Evolutionary conservation across 2,797 vertebrate species (phyloP).

Genomic region (Gambelia wislizenii): DNA sequence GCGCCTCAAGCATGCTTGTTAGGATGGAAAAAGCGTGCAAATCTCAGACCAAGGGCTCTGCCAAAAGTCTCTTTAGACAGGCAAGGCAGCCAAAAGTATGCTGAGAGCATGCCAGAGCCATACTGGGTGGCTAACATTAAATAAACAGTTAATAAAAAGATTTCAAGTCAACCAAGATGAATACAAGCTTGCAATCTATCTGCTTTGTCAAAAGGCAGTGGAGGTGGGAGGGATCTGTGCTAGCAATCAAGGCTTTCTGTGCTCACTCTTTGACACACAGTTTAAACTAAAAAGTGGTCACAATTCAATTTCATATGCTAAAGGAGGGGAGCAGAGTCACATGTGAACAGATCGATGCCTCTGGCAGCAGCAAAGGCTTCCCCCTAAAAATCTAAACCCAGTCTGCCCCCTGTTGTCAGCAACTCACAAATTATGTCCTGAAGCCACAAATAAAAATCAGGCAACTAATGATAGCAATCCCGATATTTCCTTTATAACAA

Average conservation of each 20-base stretch:
- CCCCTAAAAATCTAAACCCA: conserved; percentile 58
- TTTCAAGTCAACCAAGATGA: conserved; percentile 69
- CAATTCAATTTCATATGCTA: conserved; percentile 40
- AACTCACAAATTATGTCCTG: background rate
- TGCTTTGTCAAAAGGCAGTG: conserved; percentile 44
- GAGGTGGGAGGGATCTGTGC: conserved; percentile 10
- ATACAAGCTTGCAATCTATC: conserved; percentile 65
- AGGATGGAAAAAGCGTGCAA: conserved; percentile 76
- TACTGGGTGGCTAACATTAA: conserved; percentile 78
- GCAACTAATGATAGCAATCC: background rate
- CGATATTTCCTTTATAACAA: background rate
- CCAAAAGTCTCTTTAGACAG: conserved; percentile 77
- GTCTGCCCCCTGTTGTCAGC: conserved; percentile 77
- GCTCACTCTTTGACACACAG: conserved; percentile 15
- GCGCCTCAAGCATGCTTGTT: conserved; percentile 70
- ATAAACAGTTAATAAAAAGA: conserved; percentile 77
- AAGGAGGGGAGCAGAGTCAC: conserved; percentile 25
- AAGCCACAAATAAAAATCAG: conserved; percentile 26
- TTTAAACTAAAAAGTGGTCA: conserved; percentile 48
- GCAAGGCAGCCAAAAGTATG: conserved; percentile 70
- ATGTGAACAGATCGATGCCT: conserved; percentile 31
- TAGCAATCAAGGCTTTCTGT: conserved; percentile 26
- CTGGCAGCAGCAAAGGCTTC: conserved; percentile 13
- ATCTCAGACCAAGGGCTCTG: conserved; percentile 73
- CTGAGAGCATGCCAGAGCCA: conserved; percentile 74